Conservation (phyloP, 2,888 invertebrate genomes). For the Coleophora deauratella region DNA sequence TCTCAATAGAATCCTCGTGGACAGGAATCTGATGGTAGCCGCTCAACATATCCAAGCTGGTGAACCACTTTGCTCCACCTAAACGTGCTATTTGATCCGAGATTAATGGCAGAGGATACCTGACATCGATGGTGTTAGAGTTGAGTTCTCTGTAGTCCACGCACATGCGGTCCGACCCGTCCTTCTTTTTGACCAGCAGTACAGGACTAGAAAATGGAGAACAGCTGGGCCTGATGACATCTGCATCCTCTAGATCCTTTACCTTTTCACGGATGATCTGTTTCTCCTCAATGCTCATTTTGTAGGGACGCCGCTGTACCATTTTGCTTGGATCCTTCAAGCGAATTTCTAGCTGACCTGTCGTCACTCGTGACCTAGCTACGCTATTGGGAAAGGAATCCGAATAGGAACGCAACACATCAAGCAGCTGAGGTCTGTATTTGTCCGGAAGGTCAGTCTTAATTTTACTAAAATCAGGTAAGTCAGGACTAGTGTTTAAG, state of each 20-base stretch:
- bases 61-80: conserved; percentile 1
- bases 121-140: conserved; percentile 10
- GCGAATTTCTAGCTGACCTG: conserved; percentile 10
- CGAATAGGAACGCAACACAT: conserved; percentile 4
- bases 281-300: conserved; percentile 4
- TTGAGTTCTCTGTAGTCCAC: conserved; percentile 16
- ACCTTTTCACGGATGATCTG: background rate
- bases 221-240: conserved; percentile 9
- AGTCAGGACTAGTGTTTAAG: too few species aligned
- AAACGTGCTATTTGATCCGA: conserved; percentile 8
- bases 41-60: conserved; percentile 5
- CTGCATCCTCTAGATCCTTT: background rate
- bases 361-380: conserved; percentile 7
- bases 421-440: background rate
- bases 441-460: background rate
- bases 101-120: conserved; percentile 13
- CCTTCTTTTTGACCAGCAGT: conserved; percentile 11
- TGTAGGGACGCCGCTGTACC: conserved; percentile 13
- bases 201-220: conserved; percentile 14
- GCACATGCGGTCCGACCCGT: conserved; percentile 11
- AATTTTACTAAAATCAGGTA: background rate
- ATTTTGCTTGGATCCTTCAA: conserved; percentile 3
- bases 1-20: conserved; percentile 3
- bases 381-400: conserved; percentile 10
- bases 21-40: conserved; percentile 8